Conservation (phyloP, 1,140 invertebrate species). For the Magallana ariakensis region DNA sequence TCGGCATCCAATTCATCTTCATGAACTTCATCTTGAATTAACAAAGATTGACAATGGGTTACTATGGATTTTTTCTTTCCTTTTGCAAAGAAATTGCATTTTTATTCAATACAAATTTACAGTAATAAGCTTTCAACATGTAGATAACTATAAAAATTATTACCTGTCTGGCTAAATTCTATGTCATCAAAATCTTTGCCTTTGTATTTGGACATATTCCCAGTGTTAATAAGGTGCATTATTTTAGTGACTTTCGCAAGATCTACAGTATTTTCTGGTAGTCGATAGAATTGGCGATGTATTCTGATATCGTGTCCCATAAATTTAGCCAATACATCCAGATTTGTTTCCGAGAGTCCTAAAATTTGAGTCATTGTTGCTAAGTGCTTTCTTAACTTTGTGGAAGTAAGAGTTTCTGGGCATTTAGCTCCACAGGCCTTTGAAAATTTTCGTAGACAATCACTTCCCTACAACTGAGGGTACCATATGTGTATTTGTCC, state of each 20-base stretch:
- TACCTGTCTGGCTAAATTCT: neutral
- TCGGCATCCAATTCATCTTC: no score
- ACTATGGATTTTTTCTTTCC: no score
- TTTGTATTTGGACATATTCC: conserved; percentile 13
- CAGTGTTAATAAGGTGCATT: conserved; percentile 24
- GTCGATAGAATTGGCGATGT: conserved; percentile 65
- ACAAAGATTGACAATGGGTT: no score
- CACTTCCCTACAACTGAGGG: no score
- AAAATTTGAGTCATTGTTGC: conserved; percentile 54
- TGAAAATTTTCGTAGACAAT: conserved; percentile 6
- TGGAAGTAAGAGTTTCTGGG: conserved; percentile 66
- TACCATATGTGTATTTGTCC: no score
- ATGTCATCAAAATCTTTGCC: conserved; percentile 42
- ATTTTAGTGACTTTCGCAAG: conserved; percentile 59
- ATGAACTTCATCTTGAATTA: no score
- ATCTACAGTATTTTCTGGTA: conserved; percentile 64
- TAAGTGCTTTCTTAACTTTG: conserved; percentile 70
- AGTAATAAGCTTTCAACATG: no score
- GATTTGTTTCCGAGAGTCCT: conserved; percentile 52
- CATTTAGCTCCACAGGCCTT: neutral
- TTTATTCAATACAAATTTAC: no score
- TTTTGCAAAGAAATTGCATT: no score
- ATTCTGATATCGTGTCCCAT: conserved; percentile 65
- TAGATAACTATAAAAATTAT: no score
- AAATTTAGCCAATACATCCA: conserved; percentile 58